These are phyloP conservation scores for Nymphalis c-album DNA, from an alignment of 2,888 invertebrate species.

Conservation along the genomic window DNA sequence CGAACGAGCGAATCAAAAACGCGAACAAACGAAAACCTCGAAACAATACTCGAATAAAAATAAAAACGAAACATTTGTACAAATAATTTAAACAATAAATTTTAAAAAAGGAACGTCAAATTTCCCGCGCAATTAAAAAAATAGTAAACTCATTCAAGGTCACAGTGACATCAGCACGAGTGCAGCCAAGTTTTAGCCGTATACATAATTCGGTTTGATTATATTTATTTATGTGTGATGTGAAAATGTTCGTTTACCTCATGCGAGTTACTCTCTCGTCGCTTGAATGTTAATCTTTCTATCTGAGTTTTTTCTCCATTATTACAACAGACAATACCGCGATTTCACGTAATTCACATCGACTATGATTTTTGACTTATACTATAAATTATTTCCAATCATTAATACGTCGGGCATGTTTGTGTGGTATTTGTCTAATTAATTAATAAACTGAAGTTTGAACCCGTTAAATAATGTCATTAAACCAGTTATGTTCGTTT, in stretches of 20 bases:
- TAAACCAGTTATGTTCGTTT: conserved; percentile 7
- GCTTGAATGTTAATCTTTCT: not conserved
- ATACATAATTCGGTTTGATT: conserved; percentile 70
- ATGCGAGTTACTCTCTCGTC: conserved; percentile 19
- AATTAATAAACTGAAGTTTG: conserved; percentile 20
- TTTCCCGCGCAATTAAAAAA: conserved; percentile 39
- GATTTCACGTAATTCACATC: conserved; percentile 1
- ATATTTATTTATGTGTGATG: conserved; percentile 41
- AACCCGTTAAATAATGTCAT: conserved; percentile 10
- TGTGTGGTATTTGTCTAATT: not conserved
- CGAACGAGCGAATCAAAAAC: conserved; percentile 43
- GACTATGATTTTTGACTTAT: not conserved
- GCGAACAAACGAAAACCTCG: conserved; percentile 63
- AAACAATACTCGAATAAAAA: conserved; percentile 45
- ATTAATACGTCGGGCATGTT: not conserved
- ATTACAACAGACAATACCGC: not conserved
- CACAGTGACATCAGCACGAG: conserved; percentile 49
- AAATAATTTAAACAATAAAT: not conserved
- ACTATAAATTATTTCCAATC: not conserved
- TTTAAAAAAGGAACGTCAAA: conserved; percentile 37
- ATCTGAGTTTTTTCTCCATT: not conserved
- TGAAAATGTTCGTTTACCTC: conserved; percentile 45
- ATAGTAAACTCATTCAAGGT: conserved; percentile 45
- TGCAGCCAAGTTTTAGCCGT: conserved; percentile 50
- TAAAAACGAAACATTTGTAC: conserved; percentile 18